phyloP scores from a whole-genome alignment of 2,797 vertebrate species.

The Tiaroga cobitis region DNA sequence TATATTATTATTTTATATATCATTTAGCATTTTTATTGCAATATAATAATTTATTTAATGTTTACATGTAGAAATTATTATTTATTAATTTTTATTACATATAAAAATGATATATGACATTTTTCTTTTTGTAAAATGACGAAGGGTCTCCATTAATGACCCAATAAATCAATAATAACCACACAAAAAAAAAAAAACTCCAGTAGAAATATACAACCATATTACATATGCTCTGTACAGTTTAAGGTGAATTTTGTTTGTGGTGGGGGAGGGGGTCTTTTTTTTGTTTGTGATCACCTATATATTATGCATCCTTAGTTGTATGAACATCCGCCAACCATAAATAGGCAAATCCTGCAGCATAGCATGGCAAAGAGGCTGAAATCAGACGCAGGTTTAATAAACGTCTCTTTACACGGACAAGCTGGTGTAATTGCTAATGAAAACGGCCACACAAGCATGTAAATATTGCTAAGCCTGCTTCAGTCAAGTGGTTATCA shows the following conservation, averaged over 20 bases:
- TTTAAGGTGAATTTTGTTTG: background rate
- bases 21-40: too few relatives aligned
- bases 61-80: too few relatives aligned
- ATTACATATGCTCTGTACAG: background rate
- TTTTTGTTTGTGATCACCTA: background rate
- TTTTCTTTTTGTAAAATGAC: too few relatives aligned
- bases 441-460: conserved; percentile 16
- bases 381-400: conserved; percentile 5
- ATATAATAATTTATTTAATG: too few relatives aligned
- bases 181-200: background rate
- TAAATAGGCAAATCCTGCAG: background rate
- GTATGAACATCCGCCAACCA: background rate
- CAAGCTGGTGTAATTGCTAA: conserved; percentile 32
- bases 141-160: too few relatives aligned
- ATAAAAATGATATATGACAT: too few relatives aligned
- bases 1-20: too few relatives aligned
- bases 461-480: conserved; percentile 45
- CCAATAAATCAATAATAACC: background rate
- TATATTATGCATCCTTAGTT: background rate
- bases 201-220: background rate
- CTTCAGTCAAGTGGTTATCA: conserved; percentile 52
- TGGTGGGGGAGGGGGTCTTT: background rate
- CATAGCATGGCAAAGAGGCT: background rate
- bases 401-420: conserved; percentile 9
- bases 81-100: too few relatives aligned